phyloP scores from a whole-genome alignment of 2,113 vertebrate genomes.

The Oreochromis niloticus region DNA sequence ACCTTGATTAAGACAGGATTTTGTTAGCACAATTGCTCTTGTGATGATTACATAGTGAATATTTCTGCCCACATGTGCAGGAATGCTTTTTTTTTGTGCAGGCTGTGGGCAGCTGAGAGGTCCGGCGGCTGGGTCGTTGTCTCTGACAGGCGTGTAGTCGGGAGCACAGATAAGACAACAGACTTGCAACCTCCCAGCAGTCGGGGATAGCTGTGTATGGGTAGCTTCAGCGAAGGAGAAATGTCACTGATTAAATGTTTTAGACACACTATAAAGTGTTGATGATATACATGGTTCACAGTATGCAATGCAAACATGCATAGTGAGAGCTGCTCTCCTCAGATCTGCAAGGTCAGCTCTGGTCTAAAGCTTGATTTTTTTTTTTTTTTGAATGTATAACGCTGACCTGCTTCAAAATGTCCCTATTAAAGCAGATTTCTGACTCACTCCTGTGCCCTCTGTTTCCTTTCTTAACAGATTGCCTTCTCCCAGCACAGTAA shows the following conservation, averaged over 20 bases:
- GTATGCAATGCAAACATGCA: background rate
- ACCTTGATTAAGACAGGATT: slow-evolving; percentile 55
- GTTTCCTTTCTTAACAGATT: slow-evolving; percentile 73
- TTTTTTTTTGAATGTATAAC: background rate
- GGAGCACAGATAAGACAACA: background rate
- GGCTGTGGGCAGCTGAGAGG: slow-evolving; percentile 11
- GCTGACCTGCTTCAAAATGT: slow-evolving; percentile 5
- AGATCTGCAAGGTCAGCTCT: slow-evolving; percentile 6
- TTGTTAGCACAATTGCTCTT: slow-evolving; percentile 36
- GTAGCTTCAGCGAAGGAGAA: background rate
- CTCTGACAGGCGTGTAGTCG: background rate
- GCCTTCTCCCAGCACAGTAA: slow-evolving; percentile 99
- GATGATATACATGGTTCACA: background rate
- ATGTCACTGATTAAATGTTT: background rate
- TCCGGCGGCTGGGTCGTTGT: background rate
- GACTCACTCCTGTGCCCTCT: background rate
- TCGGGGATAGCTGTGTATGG: background rate
- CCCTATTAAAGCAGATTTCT: background rate
- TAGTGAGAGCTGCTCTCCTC: background rate
- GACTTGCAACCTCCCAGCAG: background rate
- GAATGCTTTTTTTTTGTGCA: background rate
- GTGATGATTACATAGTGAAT: slow-evolving; percentile 42
- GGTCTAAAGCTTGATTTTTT: background rate
- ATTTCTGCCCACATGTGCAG: slow-evolving; percentile 33
- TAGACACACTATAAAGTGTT: background rate